Conservation (phyloP, 30 jellyfish, hydroid and myxozoan genomes). For the Clytia hemisphaerica region DNA sequence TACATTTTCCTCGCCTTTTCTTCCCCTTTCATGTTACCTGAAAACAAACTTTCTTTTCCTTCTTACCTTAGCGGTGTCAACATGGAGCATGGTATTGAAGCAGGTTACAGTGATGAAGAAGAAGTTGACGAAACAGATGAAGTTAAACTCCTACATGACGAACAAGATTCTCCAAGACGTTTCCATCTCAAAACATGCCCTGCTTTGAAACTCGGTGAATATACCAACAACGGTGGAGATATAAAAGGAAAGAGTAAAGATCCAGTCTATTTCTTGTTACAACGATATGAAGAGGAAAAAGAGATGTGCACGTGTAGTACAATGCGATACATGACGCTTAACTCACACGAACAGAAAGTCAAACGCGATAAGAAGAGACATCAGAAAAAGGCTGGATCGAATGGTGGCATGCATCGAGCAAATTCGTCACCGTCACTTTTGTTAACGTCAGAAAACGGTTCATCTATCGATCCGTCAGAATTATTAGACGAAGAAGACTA, state of each 20-base stretch:
- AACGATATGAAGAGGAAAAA: slow-evolving; percentile 23
- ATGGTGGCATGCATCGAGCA: slow-evolving; percentile 56
- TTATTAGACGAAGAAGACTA: slow-evolving; percentile 72
- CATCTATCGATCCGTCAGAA: slow-evolving; percentile 50
- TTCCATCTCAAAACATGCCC: slow-evolving; percentile 72
- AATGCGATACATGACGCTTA: slow-evolving; percentile 34
- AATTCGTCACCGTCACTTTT: slow-evolving; percentile 69
- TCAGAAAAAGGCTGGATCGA: too few species aligned
- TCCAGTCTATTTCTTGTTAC: slow-evolving; percentile 45
- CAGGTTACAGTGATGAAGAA: too few species aligned
- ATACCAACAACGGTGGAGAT: slow-evolving; percentile 6
- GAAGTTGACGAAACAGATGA: slow-evolving; percentile 12
- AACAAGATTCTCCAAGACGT: slow-evolving; percentile 34
- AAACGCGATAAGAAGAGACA: slow-evolving; percentile 39
- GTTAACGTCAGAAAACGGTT: slow-evolving; percentile 33
- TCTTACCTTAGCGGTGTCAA: slow-evolving; percentile 35
- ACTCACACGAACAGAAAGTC: slow-evolving; percentile 56
- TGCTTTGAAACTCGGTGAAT: slow-evolving; percentile 18
- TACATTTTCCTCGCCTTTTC: too few species aligned
- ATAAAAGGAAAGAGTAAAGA: slow-evolving; percentile 35
- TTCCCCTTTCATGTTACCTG: too few species aligned
- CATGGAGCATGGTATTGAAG: not conserved
- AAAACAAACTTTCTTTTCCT: not conserved
- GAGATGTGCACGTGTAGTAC: slow-evolving; percentile 40
- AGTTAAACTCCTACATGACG: slow-evolving; percentile 23